Percentiles rank a stretch among this genome's conserved stretches.
Conservation (phyloP, 2,113 vertebrate genomes). For the Callospermophilus lateralis region DNA sequence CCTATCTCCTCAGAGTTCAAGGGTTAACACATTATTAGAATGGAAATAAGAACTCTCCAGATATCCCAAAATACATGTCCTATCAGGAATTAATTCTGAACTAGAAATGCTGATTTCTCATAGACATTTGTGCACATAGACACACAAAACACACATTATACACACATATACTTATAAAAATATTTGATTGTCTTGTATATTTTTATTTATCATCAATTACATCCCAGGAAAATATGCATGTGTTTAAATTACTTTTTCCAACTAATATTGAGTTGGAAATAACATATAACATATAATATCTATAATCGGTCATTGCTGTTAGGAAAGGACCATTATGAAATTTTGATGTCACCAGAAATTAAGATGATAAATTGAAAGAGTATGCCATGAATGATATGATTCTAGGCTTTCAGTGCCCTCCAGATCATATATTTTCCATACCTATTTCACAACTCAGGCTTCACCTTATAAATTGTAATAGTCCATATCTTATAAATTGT, state of each 20-base stretch:
- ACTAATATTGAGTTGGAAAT: background rate
- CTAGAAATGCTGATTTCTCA: background rate
- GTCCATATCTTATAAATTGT: background rate
- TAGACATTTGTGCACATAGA: background rate
- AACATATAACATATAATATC: background rate
- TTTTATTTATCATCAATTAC: background rate
- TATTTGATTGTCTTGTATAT: background rate
- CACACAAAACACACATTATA: background rate
- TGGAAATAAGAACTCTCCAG: slow-evolving; percentile 32
- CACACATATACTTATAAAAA: background rate
- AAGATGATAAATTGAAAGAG: background rate
- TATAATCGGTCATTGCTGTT: background rate
- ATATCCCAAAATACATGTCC: background rate
- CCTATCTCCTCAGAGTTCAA: background rate
- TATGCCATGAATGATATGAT: background rate
- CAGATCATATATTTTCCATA: background rate
- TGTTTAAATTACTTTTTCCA: background rate
- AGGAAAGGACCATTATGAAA: slow-evolving; percentile 18
- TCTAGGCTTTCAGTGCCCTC: background rate
- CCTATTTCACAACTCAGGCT: background rate
- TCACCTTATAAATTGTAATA: background rate
- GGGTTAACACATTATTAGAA: slow-evolving; percentile 47
- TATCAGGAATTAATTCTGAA: background rate
- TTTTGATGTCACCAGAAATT: background rate
- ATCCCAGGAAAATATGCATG: background rate